Base-by-base conservation (phyloP, 1,140 invertebrate genomes). In the Papilio machaon region DNA sequence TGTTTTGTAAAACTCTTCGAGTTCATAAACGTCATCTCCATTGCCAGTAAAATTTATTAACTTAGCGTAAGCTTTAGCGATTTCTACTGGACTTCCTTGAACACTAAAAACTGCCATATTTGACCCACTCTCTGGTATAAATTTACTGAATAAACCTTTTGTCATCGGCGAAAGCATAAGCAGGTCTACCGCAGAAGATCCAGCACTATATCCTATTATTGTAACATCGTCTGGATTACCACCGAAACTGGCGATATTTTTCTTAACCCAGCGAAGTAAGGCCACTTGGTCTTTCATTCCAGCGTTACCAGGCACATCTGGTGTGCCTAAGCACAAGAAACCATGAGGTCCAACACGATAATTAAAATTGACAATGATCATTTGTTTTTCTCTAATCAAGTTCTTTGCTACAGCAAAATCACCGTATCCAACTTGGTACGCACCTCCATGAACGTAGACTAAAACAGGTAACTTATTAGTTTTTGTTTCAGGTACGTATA, bases 261-360 rank as follows among this genome's bases (percentile, higher is more conserved):
- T 30, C 23, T 30, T 30, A 30, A 30, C 23, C 23, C 23, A 30
- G 1, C 86, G 81, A 7, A 91, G 74, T 30, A 89, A 75, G 47
- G 88, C 86, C 2, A 91, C 83, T 76, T 89, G 87, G 73, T 90
- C 89, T 83, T 90, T 90, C 84, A 91, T 85, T 19, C 88, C 90
- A 46, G 87, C 87, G 77, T 90, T 90, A n/a, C 89, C 89, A 7
- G 90, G 89, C 15, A 85, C 78, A 23, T 85, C 84, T 81, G 84
- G 70, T 17, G 87, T 89, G 6, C 88, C 88, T 17, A 90, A 76
- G 58, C 88, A 90, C 23, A 30, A 30, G 23, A 30, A 30, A 30
- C 23, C 23, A 30, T 30, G 0, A 30, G 23, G 23, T 30, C 23
- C 86, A 19, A 90, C 77, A 7, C 89, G 82, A 81, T 90, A 90